Conservation (phyloP, 2,888 invertebrate species). For the Macrophya alboannulata region DNA sequence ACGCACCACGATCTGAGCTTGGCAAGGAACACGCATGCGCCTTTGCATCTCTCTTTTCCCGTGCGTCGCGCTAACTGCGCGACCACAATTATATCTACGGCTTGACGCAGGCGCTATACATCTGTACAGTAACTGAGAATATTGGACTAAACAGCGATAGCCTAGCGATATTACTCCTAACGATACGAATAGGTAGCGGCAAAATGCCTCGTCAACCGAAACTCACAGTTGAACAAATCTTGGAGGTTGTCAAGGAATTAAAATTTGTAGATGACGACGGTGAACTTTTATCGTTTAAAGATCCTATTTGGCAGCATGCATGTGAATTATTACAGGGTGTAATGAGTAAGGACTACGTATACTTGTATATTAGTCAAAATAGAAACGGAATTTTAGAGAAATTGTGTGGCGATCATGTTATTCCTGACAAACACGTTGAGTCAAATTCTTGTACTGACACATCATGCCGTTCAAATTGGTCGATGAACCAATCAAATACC, state of each 20-base stretch:
- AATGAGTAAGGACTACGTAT: conserved; percentile 22
- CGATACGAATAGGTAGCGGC: conserved; percentile 60
- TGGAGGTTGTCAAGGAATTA: neutral
- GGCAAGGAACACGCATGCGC: too few species aligned
- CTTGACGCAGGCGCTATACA: too few species aligned
- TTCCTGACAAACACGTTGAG: neutral
- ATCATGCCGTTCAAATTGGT: conserved; percentile 2
- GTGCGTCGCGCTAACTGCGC: too few species aligned
- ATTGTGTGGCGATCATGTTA: neutral
- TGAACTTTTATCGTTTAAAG: neutral
- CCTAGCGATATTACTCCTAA: too few species aligned
- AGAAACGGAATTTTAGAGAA: conserved; percentile 8
- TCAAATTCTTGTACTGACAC: neutral
- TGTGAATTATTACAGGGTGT: neutral
- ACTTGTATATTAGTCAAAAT: conserved; percentile 12
- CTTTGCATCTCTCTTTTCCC: too few species aligned
- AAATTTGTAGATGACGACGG: neutral
- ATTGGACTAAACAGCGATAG: too few species aligned
- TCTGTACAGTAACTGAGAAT: too few species aligned
- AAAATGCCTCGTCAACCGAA: conserved; percentile 61
- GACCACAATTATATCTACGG: too few species aligned
- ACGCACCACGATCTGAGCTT: too few species aligned
- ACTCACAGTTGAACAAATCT: conserved; percentile 62
- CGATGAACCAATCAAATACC: neutral
- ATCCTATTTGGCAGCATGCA: neutral